Evolutionary conservation across 2,113 vertebrate species (phyloP), one percentile per base, ranked within the genome.

Genomic region (Elephantulus edwardii): DNA sequence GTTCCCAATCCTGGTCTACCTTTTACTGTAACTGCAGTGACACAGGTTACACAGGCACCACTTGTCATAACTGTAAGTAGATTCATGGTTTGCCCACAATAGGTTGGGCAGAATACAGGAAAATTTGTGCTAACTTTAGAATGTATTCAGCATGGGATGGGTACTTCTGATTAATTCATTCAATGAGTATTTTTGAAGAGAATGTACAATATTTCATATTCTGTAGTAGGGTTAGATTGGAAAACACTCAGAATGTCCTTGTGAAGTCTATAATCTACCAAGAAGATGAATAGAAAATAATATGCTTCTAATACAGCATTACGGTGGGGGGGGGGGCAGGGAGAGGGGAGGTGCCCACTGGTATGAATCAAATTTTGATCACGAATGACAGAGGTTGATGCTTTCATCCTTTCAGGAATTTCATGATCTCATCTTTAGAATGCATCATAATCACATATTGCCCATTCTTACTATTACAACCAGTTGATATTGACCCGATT

Each of bases 1-100:
- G 99, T 91, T 98, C 98, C 42, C 99, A 99, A 96, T 98, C 98
- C 5, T 99, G 99, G 99, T 96, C 89, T 17, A 97, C 97, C 19
- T 99, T 99, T 95, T 96, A 97, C 94, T 99, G 99, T 0, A 98
- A 99, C 96, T 99, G 99, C 46, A 98, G 97, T 1, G 97, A 98
- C 46, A 99, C 98, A 0, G 98, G 98, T 56, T 99, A 99, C 95
- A 96, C 44, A 0, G 99, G 98, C 40, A 97, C 97, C 3, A 99
- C 99, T 42, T 99, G 99, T 88, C 99, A 99, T 94, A 98, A 98
- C 97, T 98, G 99, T 99, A 97, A 99, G 99, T 98, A 95, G 72
- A 68, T 2, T 8, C 7, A 19, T 40, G 20, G 3, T 24, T 17
- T 48, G 30, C 12, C 6, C 24, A 19, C 10, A 42, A 28, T 38